Percentiles rank a stretch among this genome's conserved stretches.
phyloP scores from a whole-genome alignment of 2,888 invertebrate genomes.

The Frankliniella intonsa region DNA sequence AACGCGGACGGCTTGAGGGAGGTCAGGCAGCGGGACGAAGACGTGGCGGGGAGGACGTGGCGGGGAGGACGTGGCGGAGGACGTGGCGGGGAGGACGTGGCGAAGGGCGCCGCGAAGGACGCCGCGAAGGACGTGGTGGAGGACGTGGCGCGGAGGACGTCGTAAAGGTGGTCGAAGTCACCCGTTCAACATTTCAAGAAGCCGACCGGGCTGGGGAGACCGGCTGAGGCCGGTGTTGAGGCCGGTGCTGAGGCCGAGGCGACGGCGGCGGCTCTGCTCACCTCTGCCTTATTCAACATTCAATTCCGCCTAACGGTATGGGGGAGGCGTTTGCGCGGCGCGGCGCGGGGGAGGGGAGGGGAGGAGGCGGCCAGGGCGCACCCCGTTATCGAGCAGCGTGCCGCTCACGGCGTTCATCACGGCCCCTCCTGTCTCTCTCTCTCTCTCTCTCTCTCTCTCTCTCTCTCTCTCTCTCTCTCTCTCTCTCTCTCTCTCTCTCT shows the following conservation, averaged over 20 bases:
- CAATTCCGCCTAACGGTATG: not conserved
- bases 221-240: not conserved
- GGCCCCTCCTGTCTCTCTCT: slow-evolving; percentile 27
- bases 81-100: too few relatives aligned
- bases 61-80: too few relatives aligned
- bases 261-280: slow-evolving; percentile 30
- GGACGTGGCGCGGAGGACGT: not conserved
- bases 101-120: too few relatives aligned
- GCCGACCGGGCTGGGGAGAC: too few relatives aligned
- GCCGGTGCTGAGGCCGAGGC: not conserved
- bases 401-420: slow-evolving; percentile 33
- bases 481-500: too few relatives aligned
- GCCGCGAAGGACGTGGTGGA: too few relatives aligned
- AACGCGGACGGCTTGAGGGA: too few relatives aligned
- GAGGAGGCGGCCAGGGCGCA: not conserved
- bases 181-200: slow-evolving; percentile 6
- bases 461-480: too few relatives aligned
- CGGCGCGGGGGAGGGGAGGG: not conserved
- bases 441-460: too few relatives aligned
- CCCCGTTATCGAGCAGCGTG: not conserved
- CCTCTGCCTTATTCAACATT: slow-evolving; percentile 33
- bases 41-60: too few relatives aligned
- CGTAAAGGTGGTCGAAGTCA: not conserved
- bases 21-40: too few relatives aligned
- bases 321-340: not conserved